Evolutionary conservation across 2,113 vertebrate genomes (phyloP).

Genomic region (human): GRCh38 chr9:34047501-34048000

Average conservation of each 20-base stretch:
- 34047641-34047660: conserved; percentile 36
- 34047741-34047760: not conserved
- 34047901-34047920: not conserved
- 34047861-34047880: not conserved
- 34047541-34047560: not conserved
- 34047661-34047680: not conserved
- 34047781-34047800: not conserved
- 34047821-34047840: not conserved
- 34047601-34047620: not conserved
- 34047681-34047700: not conserved
- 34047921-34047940: conserved; percentile 10
- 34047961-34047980: conserved; percentile 25
- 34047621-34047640: not conserved
- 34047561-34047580: not conserved
- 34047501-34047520: conserved; percentile 34
- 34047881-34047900: not conserved
- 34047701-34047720: not conserved
- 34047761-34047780: not conserved
- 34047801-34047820: not conserved
- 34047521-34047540: not conserved
- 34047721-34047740: not conserved
- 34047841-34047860: not conserved
- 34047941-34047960: not conserved
- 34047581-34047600: not conserved
- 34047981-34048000: not conserved